phyloP scores from a whole-genome alignment of 2,888 invertebrate species.

The Cheilosia vernalis region DNA sequence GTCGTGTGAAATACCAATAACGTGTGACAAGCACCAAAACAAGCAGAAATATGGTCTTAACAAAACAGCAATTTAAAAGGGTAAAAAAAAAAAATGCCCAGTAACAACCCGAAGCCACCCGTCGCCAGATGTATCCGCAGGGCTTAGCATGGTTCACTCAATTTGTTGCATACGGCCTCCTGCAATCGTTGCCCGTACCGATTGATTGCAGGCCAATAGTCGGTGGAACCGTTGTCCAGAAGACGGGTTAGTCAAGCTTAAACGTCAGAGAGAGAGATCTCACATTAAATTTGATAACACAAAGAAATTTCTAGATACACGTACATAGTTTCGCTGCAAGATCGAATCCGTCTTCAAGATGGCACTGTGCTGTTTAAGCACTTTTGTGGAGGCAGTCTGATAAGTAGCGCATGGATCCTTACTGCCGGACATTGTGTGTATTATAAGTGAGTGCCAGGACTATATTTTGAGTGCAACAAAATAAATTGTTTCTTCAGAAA shows the following conservation, averaged over 20 bases:
- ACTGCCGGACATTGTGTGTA: slow-evolving; percentile 82
- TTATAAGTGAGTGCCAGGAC: slow-evolving; percentile 78
- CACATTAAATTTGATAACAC: slow-evolving; percentile 27
- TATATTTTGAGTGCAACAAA: neutral
- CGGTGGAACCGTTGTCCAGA: slow-evolving; percentile 78
- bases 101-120: slow-evolving; percentile 30
- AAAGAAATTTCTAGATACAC: slow-evolving; percentile 78
- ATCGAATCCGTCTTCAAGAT: slow-evolving; percentile 62
- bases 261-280: neutral
- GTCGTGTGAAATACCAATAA: slow-evolving; percentile 69
- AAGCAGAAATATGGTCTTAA: slow-evolving; percentile 27
- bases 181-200: slow-evolving; percentile 72
- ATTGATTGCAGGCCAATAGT: slow-evolving; percentile 79
- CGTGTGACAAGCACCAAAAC: slow-evolving; percentile 20
- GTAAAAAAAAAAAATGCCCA: slow-evolving; percentile 16
- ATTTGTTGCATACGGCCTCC: slow-evolving; percentile 18
- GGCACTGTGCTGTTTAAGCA: slow-evolving; percentile 77
- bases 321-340: slow-evolving; percentile 81
- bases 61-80: slow-evolving; percentile 2
- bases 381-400: slow-evolving; percentile 82
- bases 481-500: slow-evolving; percentile 76
- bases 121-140: slow-evolving; percentile 58
- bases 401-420: slow-evolving; percentile 80
- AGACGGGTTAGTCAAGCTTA: slow-evolving; percentile 67
- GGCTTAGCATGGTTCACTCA: slow-evolving; percentile 43